Evolutionary conservation across 2,113 vertebrate species (phyloP).

Genomic region (Oxyura jamaicensis): DNA sequence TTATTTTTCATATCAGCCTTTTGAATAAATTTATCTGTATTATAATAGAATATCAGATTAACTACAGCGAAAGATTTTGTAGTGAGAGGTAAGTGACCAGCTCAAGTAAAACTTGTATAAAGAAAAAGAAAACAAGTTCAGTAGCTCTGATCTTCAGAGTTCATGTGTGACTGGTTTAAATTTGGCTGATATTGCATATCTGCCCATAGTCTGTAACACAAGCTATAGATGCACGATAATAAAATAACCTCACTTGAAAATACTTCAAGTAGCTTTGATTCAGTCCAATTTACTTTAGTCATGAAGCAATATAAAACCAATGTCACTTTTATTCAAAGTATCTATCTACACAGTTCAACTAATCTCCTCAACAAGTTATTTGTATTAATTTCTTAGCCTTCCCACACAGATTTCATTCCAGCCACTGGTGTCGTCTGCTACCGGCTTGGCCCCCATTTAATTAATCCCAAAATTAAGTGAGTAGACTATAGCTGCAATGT

Average conservation of each 20-base stretch:
- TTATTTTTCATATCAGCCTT: not conserved
- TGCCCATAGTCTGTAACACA: not conserved
- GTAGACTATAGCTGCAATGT: not conserved
- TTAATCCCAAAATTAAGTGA: constrained; percentile 31
- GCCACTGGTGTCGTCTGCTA: not conserved
- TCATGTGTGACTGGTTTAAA: not conserved
- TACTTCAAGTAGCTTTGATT: not conserved
- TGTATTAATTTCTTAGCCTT: not conserved
- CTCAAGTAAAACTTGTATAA: not conserved
- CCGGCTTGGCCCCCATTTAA: not conserved
- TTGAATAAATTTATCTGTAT: not conserved
- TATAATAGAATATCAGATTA: not conserved
- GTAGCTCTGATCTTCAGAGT: not conserved
- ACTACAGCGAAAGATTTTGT: not conserved
- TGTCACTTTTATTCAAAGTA: not conserved
- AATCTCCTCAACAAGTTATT: not conserved
- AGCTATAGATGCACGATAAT: not conserved
- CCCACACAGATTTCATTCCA: not conserved
- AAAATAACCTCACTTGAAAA: not conserved
- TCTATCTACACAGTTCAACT: not conserved
- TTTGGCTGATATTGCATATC: not conserved
- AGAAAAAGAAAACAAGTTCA: not conserved
- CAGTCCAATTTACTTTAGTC: not conserved
- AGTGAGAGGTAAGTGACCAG: not conserved
- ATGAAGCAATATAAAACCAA: constrained; percentile 14